Evolutionary conservation across 30 jellyfish, hydroid and myxozoan species (phyloP).

Genomic region (Turritopsis rubra): DNA sequence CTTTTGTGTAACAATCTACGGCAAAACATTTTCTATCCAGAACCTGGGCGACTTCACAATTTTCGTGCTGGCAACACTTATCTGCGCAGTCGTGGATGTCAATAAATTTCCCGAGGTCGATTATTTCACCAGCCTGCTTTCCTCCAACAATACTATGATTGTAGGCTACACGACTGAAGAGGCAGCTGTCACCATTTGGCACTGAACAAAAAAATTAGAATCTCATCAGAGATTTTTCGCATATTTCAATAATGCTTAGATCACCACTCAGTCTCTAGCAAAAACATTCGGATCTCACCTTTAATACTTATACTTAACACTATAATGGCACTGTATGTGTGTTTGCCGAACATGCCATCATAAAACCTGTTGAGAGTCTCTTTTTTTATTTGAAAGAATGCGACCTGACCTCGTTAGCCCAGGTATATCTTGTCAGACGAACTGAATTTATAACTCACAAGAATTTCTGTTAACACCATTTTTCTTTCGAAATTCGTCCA

Average conservation of each 20-base stretch:
- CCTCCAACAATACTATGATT: conserved; percentile 64
- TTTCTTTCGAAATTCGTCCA: conserved; percentile 76
- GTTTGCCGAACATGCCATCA: neutral
- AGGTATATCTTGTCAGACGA: no score
- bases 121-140: conserved; percentile 87
- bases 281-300: no score
- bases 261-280: neutral
- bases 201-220: conserved; percentile 18
- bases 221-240: neutral
- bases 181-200: conserved; percentile 55
- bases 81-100: conserved; percentile 75
- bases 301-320: no score
- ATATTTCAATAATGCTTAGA: neutral
- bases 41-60: conserved; percentile 84
- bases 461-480: conserved; percentile 82
- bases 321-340: neutral
- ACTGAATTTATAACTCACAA: no score
- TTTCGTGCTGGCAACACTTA: conserved; percentile 77
- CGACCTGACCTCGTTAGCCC: no score
- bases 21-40: conserved; percentile 53
- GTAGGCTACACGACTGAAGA: conserved; percentile 72
- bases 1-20: conserved; percentile 80
- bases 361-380: neutral
- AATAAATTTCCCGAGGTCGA: conserved; percentile 66
- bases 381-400: no score